These are phyloP conservation scores for Melanchra persicariae DNA, from an alignment of 2,888 invertebrate genomes.

Conservation along the genomic window DNA sequence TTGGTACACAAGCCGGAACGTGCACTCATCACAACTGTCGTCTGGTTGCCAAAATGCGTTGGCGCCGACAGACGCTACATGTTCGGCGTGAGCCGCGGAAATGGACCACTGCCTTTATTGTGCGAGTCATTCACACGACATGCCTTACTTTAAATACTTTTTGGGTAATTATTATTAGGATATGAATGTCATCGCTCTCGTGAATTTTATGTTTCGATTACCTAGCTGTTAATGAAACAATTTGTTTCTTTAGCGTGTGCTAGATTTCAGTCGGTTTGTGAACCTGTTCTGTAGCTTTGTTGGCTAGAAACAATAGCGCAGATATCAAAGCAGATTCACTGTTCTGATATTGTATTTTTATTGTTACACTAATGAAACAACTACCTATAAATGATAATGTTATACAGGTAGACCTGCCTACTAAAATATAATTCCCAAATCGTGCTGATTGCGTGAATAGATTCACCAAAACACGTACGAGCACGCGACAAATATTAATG, in stretches of 20 bases:
- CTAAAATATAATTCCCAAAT: slow-evolving; percentile 19
- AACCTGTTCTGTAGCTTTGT: not conserved
- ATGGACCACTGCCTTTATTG: slow-evolving; percentile 65
- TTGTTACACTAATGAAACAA: slow-evolving; percentile 7
- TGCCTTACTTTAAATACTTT: slow-evolving; percentile 64
- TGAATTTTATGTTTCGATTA: slow-evolving; percentile 30
- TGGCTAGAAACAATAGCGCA: slow-evolving; percentile 2
- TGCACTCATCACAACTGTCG: slow-evolving; percentile 75
- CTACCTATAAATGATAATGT: slow-evolving; percentile 1
- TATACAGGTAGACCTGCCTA: slow-evolving; percentile 15
- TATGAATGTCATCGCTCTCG: slow-evolving; percentile 56
- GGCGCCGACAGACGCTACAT: slow-evolving; percentile 66
- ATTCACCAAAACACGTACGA: slow-evolving; percentile 20
- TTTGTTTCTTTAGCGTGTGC: slow-evolving; percentile 34
- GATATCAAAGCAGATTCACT: slow-evolving; percentile 16
- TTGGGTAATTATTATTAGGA: slow-evolving; percentile 73
- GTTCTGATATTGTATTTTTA: slow-evolving; percentile 9
- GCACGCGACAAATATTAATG: slow-evolving; percentile 45
- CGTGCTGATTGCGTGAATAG: slow-evolving; percentile 15
- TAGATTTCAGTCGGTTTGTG: slow-evolving; percentile 27
- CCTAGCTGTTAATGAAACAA: slow-evolving; percentile 19
- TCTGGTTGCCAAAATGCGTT: slow-evolving; percentile 75
- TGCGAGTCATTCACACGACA: slow-evolving; percentile 71
- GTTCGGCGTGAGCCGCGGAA: slow-evolving; percentile 60
- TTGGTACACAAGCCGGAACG: slow-evolving; percentile 70